Conservation (phyloP, 2,113 vertebrate genomes). For the Limanda limanda region DNA sequence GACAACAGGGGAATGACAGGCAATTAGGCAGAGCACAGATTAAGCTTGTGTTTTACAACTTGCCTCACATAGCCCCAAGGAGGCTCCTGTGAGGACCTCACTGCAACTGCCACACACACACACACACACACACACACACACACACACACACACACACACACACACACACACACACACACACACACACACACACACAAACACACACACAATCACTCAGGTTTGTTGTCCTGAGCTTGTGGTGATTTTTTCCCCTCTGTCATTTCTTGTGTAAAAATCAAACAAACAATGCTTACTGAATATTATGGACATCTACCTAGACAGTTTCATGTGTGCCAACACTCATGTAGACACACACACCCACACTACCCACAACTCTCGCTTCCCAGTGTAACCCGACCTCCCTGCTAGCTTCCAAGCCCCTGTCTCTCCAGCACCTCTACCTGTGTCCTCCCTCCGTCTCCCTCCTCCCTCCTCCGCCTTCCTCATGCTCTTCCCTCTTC, state of each 20-base stretch:
- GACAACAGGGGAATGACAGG: conserved; percentile 58
- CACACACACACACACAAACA: background rate
- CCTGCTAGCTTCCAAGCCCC: conserved; percentile 72
- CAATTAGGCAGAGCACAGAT: conserved; percentile 78
- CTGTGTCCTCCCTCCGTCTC: conserved; percentile 82
- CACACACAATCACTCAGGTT: background rate
- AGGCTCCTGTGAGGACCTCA: conserved; percentile 44
- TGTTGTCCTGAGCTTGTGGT: background rate
- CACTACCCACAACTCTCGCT: conserved; percentile 22
- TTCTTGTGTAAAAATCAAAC: background rate
- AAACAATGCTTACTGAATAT: background rate
- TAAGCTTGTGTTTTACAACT: conserved; percentile 76
- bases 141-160: conserved; percentile 11
- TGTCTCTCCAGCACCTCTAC: conserved; percentile 78
- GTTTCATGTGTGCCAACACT: conserved; percentile 4
- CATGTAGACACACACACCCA: background rate
- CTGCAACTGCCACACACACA: conserved; percentile 23
- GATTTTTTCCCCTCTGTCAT: background rate
- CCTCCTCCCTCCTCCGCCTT: conserved; percentile 79
- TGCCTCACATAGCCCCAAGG: conserved; percentile 54
- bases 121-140: conserved; percentile 25
- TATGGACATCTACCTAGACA: conserved; percentile 1
- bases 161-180: background rate
- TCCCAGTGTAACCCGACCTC: conserved; percentile 87
- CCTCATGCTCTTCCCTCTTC: conserved; percentile 78